These are phyloP conservation scores for Drosophila pseudotalamancana DNA, from an alignment of 2,888 invertebrate species.

Conservation along the genomic window DNA sequence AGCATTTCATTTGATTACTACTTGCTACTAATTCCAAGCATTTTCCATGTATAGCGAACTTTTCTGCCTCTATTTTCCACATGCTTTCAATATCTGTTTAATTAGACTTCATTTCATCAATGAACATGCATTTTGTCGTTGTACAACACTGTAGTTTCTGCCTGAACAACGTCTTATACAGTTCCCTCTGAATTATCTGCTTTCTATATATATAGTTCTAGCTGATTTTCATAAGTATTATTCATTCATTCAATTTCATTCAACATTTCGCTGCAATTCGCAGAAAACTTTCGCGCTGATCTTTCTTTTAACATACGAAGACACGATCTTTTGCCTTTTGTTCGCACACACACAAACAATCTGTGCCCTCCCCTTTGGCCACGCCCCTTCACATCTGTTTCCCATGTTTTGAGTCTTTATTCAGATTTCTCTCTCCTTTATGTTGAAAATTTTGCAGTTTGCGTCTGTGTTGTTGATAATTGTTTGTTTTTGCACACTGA, in stretches of 20 bases:
- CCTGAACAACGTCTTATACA: too few relatives aligned
- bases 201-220: too few relatives aligned
- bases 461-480: constrained; percentile 35
- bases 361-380: neutral
- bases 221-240: neutral
- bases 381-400: constrained; percentile 24
- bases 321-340: neutral
- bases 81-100: too few relatives aligned
- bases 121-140: too few relatives aligned
- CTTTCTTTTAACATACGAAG: neutral
- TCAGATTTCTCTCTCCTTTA: constrained; percentile 9
- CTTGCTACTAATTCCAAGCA: too few relatives aligned
- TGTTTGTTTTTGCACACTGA: constrained; percentile 53
- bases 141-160: too few relatives aligned
- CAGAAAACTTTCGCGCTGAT: constrained; percentile 5
- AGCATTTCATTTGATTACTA: too few relatives aligned
- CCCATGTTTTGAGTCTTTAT: constrained; percentile 17
- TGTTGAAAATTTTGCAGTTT: constrained; percentile 27
- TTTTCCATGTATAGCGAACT: too few relatives aligned
- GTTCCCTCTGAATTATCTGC: neutral
- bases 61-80: too few relatives aligned
- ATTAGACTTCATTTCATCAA: too few relatives aligned
- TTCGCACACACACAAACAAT: neutral
- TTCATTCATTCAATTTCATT: neutral
- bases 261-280: neutral